Evolutionary conservation across 2,113 vertebrate species (phyloP).

Genomic region (Oryctolagus cuniculus): mOryCun1.1 NC_091449.1:67683501-67684000

Average conservation of each 20-base stretch:
- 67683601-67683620: no score
- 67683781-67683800: not conserved
- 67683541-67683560: rapidly evolving
- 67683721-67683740: no score
- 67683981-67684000: no score
- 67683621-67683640: no score
- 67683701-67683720: no score
- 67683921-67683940: not conserved
- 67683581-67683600: not conserved
- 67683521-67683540: not conserved
- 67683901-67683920: no score
- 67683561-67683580: not conserved
- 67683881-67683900: no score
- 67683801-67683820: not conserved
- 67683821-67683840: rapidly evolving
- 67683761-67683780: not conserved
- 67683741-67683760: not conserved
- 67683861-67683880: no score
- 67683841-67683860: not conserved
- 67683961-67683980: not conserved
- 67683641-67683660: not conserved
- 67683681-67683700: no score
- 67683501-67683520: not conserved
- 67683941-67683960: not conserved
- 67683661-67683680: no score